Evolutionary conservation across 2,797 vertebrate species (phyloP).

Genomic region (Tinamus major): DNA sequence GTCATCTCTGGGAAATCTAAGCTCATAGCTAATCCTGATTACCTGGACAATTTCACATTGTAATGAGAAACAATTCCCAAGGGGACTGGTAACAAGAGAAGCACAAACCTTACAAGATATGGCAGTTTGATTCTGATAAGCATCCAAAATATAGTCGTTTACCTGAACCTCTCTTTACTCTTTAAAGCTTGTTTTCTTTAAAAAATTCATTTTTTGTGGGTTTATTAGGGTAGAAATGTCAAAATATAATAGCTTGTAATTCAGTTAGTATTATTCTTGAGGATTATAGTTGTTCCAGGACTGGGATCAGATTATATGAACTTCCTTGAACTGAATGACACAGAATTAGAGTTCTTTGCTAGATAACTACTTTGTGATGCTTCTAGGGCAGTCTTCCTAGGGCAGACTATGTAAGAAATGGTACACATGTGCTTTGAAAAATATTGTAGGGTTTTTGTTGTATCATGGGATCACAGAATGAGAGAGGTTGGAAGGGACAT

Average conservation of each 20-base stretch:
- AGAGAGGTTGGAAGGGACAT: too few species aligned
- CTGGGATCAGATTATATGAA: not conserved
- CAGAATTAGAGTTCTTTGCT: not conserved
- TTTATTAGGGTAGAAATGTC: not conserved
- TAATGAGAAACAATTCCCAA: constrained; percentile 4
- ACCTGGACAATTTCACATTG: not conserved
- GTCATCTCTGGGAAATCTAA: not conserved
- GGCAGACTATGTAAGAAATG: not conserved
- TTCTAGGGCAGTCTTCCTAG: too few species aligned
- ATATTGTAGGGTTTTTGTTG: not conserved
- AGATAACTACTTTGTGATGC: not conserved
- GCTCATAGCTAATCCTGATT: not conserved
- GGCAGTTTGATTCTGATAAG: not conserved
- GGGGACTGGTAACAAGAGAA: not conserved
- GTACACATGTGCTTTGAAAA: not conserved
- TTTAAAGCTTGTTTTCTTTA: not conserved
- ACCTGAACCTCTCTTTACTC: not conserved
- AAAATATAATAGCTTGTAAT: not conserved
- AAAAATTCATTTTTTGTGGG: not conserved
- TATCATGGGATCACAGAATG: too few species aligned
- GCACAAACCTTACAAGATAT: not conserved
- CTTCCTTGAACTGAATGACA: not conserved
- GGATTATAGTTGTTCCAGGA: not conserved
- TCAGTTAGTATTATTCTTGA: not conserved
- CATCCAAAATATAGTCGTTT: not conserved